A percentile compares a stretch with the other conserved stretches of the same genome.
Evolutionary conservation across 2,888 invertebrate species (phyloP).

Genomic region (Acronicta aceris): DNA sequence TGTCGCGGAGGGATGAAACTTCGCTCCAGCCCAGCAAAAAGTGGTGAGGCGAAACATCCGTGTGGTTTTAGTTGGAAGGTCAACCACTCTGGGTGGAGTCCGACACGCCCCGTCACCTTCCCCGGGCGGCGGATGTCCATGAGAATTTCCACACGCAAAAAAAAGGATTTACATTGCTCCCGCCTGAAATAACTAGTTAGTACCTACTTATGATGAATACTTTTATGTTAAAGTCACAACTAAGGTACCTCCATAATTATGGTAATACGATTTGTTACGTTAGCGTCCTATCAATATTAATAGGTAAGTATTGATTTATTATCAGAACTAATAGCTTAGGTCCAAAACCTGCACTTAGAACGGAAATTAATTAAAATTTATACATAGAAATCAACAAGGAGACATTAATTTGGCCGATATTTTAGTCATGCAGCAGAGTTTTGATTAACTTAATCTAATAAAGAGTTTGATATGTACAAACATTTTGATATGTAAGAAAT

Average conservation of each 20-base stretch:
- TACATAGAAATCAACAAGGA: slow-evolving; percentile 44
- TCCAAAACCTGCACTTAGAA: slow-evolving; percentile 22
- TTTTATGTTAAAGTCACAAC: too few species aligned
- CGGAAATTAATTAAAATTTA: slow-evolving; percentile 45
- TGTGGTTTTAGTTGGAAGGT: too few species aligned
- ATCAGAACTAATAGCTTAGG: slow-evolving; percentile 10
- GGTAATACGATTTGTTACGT: slow-evolving; percentile 32
- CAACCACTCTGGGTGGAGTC: too few species aligned
- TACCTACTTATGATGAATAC: too few species aligned
- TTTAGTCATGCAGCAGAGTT: slow-evolving; percentile 30
- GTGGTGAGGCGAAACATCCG: too few species aligned
- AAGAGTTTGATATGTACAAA: slow-evolving; percentile 25
- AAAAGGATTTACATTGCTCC: too few species aligned
- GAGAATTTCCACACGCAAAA: too few species aligned
- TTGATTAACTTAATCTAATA: slow-evolving; percentile 28
- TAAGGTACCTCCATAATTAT: background rate
- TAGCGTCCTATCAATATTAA: slow-evolving; percentile 35
- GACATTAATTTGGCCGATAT: slow-evolving; percentile 40
- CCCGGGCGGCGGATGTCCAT: too few species aligned
- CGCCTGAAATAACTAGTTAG: too few species aligned
- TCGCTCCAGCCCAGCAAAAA: too few species aligned
- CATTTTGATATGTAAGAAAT: background rate
- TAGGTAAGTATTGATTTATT: slow-evolving; percentile 45
- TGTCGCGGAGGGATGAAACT: too few species aligned
- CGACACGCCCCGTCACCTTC: too few species aligned